Base-by-base conservation (phyloP, 1,140 invertebrate genomes). In the Batillaria attramentaria region DNA sequence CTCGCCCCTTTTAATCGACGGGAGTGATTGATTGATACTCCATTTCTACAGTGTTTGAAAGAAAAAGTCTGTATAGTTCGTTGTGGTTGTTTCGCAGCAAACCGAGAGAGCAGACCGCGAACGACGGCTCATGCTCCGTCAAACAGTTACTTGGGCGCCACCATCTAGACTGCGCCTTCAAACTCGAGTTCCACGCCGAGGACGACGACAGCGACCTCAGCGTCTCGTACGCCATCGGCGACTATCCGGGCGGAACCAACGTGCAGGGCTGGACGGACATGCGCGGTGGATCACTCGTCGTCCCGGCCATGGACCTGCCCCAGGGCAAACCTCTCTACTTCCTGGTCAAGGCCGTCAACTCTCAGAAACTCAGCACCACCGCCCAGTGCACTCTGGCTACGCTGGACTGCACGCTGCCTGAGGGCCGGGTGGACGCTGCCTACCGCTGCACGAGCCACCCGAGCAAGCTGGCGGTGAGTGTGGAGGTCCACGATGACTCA, bases 371-470 rank as follows among this genome's bases (percentile, higher is more conserved):
- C 3, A 62, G 60, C n/a, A 43, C 70, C 16, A 39, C 37, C n/a
- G 50, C 76, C 20, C 57, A 57, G 28, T 83, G 81, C 42, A n/a
- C 20, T 6, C 54, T 83, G 13, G 20, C 57, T 50, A 80, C 81
- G 10, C 81, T 81, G 28, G 81, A 83, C 42, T 74, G 72, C 60
- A 81, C 79, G 24, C 18, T 46, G 6, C 81, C 79, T 42, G 79
- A 80, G 65, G 81, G 81, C 24, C 37, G 81, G 28, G 62, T 83
- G 54, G 78, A 81, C 42, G 57, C 69, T n/a, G 79, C 79, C 13
- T 83, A 80, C 69, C n/a, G 57, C n/a, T 62, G 57, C 33, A 62
- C n/a, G n/a, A 84, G 83, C 74, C 81, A 84, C 80, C 79, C 83
- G 2, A 66, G 41, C 16, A 81, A 79, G 66, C 43, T 84, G 3